These are phyloP conservation scores for Leptopilina boulardi DNA, from an alignment of 1,140 invertebrate species.

Conservation along the genomic window DNA sequence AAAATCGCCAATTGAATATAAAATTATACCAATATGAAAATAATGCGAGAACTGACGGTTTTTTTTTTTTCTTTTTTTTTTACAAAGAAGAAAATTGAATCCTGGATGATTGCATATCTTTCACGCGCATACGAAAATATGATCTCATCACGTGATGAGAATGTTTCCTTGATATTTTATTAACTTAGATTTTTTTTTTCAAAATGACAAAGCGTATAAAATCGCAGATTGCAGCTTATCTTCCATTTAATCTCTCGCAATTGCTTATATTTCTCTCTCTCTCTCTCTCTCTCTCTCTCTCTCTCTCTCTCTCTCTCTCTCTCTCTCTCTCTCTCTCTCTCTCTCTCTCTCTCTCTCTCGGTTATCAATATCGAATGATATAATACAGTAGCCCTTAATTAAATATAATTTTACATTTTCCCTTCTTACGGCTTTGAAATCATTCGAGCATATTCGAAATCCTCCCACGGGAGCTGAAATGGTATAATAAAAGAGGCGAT, in stretches of 20 bases:
- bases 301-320: background rate
- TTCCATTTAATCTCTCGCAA: background rate
- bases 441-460: background rate
- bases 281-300: background rate
- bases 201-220: slow-evolving; percentile 23
- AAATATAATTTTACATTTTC: slow-evolving; percentile 21
- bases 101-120: background rate
- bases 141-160: background rate
- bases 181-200: background rate
- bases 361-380: slow-evolving; percentile 21
- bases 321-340: background rate
- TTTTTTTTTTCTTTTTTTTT: background rate
- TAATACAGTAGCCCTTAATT: slow-evolving; percentile 25
- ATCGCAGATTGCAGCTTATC: background rate
- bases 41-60: too few relatives aligned
- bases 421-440: background rate
- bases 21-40: too few relatives aligned
- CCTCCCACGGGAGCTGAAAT: slow-evolving; percentile 17
- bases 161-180: background rate
- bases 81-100: background rate
- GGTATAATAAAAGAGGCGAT: slow-evolving; percentile 26
- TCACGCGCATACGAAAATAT: background rate
- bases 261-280: background rate
- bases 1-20: too few relatives aligned
- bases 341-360: background rate